Evolutionary conservation across 1,140 invertebrate species (phyloP), one percentile per base, ranked within the genome.

Genomic region (Riptortus pedestris): DNA sequence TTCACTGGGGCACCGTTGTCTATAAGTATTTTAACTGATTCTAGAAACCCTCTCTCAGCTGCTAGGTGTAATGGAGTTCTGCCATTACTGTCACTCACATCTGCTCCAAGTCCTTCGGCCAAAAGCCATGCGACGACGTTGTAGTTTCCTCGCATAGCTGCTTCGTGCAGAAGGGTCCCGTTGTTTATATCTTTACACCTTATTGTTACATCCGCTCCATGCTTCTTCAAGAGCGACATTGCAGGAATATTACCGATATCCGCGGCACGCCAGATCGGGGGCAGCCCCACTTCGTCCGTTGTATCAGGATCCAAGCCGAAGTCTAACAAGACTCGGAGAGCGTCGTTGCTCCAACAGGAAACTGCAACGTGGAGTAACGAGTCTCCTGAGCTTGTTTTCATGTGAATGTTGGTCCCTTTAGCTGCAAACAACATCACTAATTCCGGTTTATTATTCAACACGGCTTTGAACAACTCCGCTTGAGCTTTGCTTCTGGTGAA

Each of bases 61-160:
- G 52, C 52, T 5, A 24, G 26, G n/a, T 57, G 52, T 11, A 57
- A 26, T 24, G 52, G 18, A 57, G 52, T 57, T 2, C 52, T 20
- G 52, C 52, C 52, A 24, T n/a, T 57, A 11, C n/a, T 57, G 24
- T 57, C 52, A 4, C 24, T 57, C 12, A 26, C 24, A 57, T 57
- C 24, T n/a, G 24, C 11, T 11, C 24, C 52, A 24, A 24, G 7
- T 7, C 24, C 24, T 2, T 2, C 18, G 11, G n/a, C 24, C 7
- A 27, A n/a, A 2, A 57, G n/a, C n/a, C 12, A 22, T 24, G 18
- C n/a, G 3, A 27, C 12, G 2, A 27, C 5, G 2, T 7, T 57
- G 12, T 22, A 2, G 24, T 27, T 11, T 11, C 24, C 11, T n/a
- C 24, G 3, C 26, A 2, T 57, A 5, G 24, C 52, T 3, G 24